Evolutionary conservation across 2,888 invertebrate species (phyloP).

Genomic region (Coremacera marginata): DNA sequence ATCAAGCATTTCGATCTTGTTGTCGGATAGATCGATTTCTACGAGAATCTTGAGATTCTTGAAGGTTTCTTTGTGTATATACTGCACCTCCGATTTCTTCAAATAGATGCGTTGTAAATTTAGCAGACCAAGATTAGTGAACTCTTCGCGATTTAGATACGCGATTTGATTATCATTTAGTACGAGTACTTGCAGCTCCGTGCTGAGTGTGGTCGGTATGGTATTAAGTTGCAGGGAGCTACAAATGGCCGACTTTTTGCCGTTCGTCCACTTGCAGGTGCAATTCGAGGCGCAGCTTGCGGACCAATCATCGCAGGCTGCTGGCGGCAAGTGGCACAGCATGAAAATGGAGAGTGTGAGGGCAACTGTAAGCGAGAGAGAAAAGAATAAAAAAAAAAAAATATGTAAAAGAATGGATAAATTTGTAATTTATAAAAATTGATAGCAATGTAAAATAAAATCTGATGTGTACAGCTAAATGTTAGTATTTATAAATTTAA

Average conservation of each 20-base stretch:
- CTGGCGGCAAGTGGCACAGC: conserved; percentile 58
- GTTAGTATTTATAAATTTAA: no score
- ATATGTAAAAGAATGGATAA: no score
- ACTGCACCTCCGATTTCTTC: conserved; percentile 80
- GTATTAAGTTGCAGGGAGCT: conserved; percentile 83
- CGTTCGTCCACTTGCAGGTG: conserved; percentile 92
- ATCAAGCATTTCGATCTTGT: conserved; percentile 80
- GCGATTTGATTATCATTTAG: conserved; percentile 85
- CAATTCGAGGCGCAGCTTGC: conserved; percentile 86
- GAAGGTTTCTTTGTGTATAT: conserved; percentile 87
- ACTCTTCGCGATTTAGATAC: conserved; percentile 81
- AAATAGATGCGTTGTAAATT: conserved; percentile 88
- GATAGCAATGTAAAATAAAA: no score
- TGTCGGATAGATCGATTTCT: conserved; percentile 89
- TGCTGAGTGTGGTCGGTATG: conserved; percentile 78
- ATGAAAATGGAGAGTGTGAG: conserved; percentile 50
- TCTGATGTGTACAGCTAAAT: no score
- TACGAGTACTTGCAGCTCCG: conserved; percentile 83
- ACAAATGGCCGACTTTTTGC: conserved; percentile 91
- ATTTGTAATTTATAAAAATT: no score
- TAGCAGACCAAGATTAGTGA: conserved; percentile 81
- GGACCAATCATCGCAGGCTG: conserved; percentile 83
- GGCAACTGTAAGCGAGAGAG: conserved; percentile 48
- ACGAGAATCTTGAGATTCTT: conserved; percentile 86
- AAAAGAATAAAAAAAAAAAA: not conserved